Conservation (phyloP, 2,888 invertebrate genomes). For the Copidosoma aretas region DNA sequence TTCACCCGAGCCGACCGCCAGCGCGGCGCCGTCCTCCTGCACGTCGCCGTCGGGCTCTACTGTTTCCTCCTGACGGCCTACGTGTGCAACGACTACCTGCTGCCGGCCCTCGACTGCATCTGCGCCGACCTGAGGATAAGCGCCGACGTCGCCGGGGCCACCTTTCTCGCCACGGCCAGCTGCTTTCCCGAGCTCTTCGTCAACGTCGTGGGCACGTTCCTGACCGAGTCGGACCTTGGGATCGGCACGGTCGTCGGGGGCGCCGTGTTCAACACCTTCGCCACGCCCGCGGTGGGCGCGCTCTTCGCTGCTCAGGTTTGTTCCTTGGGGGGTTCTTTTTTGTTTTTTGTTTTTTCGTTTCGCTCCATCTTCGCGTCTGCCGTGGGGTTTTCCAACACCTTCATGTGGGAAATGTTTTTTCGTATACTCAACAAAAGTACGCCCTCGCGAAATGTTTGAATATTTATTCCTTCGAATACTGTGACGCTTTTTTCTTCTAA, state of each 20-base stretch:
- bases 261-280: slow-evolving; percentile 85
- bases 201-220: slow-evolving; percentile 85
- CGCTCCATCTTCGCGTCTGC: too few species aligned
- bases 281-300: slow-evolving; percentile 82
- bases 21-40: slow-evolving; percentile 80
- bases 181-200: slow-evolving; percentile 94
- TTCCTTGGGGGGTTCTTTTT: too few species aligned
- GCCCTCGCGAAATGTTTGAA: too few species aligned
- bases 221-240: slow-evolving; percentile 84
- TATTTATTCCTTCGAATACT: too few species aligned
- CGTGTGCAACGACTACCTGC: slow-evolving; percentile 90
- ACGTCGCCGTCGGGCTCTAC: slow-evolving; percentile 79
- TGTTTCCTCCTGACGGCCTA: slow-evolving; percentile 85
- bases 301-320: slow-evolving; percentile 74
- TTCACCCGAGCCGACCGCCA: slow-evolving; percentile 72
- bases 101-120: slow-evolving; percentile 87
- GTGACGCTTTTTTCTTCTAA: too few species aligned
- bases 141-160: slow-evolving; percentile 93
- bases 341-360: too few species aligned
- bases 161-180: slow-evolving; percentile 95
- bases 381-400: too few species aligned
- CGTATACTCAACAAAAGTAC: too few species aligned
- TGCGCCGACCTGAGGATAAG: slow-evolving; percentile 80
- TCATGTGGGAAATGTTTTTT: too few species aligned
- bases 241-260: slow-evolving; percentile 88